Base-by-base conservation (phyloP, 2,113 vertebrate species). In the Embiotoca jacksoni region DNA sequence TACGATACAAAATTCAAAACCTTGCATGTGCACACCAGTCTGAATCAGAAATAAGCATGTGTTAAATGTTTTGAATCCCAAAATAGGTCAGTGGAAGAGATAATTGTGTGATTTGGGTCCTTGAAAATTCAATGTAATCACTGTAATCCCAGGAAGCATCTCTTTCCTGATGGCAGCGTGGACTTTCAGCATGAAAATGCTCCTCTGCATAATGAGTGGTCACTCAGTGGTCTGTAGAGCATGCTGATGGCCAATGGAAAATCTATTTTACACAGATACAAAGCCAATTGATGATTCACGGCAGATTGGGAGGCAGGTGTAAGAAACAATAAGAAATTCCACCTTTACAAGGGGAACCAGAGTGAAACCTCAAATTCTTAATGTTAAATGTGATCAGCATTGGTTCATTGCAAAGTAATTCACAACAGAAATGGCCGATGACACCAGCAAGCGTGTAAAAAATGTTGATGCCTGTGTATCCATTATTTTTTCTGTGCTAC, bases 211-310 rank as follows among this genome's bases (percentile, higher is more conserved):
- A 60, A 62, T n/a, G 64, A 89, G 80, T 72, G 66, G 78, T 70
- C 72, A 56, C 59, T 85, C 57, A 67, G 69, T 30, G 62, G 56
- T 67, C 63, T 82, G 55, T 82, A 83, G 80, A 83, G 76, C 31
- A 55, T 35, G 72, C 77, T 83, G 56, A 77, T 46, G 33, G 54
- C 11, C 50, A 47, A 41, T 56, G 47, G 57, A 68, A 81, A 69
- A 59, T 37, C 35, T 78, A 49, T 68, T 75, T 71, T 80, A 9
- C 62, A 68, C 49, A 57, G 63, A 69, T 50, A 64, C 1, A 14
- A 58, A 54, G 23, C 15, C 32, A 36, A 47, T 11, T 61, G 50
- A 56, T 62, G 37, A 78, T 56, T 67, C 33, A 65, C 59, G 33
- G 36, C 8, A 15, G 14, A 58, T 47, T 30, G 47, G 46, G 9